These are phyloP conservation scores for Hypothenemus hampei DNA, from an alignment of 1,140 invertebrate genomes.

Conservation along the genomic window DNA sequence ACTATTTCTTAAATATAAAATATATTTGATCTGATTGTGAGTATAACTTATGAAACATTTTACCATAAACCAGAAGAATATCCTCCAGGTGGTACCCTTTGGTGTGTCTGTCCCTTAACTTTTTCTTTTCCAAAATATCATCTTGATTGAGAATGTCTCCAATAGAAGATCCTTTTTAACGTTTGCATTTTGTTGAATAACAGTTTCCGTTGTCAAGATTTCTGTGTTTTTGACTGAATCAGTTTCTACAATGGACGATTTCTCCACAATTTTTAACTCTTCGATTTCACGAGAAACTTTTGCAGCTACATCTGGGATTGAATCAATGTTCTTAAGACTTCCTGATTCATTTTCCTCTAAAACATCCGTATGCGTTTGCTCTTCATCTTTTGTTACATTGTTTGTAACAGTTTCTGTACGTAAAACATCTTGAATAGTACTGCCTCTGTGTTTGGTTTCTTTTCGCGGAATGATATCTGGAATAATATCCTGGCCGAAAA, in stretches of 20 bases:
- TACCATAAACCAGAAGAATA: conserved; percentile 29
- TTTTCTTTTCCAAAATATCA: conserved; percentile 16
- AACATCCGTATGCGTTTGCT: neutral
- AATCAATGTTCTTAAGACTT: neutral
- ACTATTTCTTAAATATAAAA: neutral
- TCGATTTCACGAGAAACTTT: conserved; percentile 8
- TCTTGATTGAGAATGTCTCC: conserved; percentile 20
- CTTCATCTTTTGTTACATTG: neutral
- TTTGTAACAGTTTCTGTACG: conserved; percentile 9
- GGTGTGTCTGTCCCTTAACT: conserved; percentile 2
- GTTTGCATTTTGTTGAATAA: conserved; percentile 1
- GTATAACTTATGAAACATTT: neutral
- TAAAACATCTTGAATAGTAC: conserved; percentile 17
- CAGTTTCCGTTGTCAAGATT: conserved; percentile 4
- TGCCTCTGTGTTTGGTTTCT: conserved; percentile 6
- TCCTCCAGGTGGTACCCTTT: conserved; percentile 26
- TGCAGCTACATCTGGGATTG: conserved; percentile 7
- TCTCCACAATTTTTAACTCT: conserved; percentile 9
- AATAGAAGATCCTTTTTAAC: conserved; percentile 13
- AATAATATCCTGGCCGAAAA: conserved; percentile 17
- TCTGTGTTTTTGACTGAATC: conserved; percentile 13
- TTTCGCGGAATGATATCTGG: conserved; percentile 12
- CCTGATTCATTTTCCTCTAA: conserved; percentile 1
- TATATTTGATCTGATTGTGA: neutral
- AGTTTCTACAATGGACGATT: conserved; percentile 9